Conservation (phyloP, 2,888 invertebrate genomes). For the Timema cristinae region DNA sequence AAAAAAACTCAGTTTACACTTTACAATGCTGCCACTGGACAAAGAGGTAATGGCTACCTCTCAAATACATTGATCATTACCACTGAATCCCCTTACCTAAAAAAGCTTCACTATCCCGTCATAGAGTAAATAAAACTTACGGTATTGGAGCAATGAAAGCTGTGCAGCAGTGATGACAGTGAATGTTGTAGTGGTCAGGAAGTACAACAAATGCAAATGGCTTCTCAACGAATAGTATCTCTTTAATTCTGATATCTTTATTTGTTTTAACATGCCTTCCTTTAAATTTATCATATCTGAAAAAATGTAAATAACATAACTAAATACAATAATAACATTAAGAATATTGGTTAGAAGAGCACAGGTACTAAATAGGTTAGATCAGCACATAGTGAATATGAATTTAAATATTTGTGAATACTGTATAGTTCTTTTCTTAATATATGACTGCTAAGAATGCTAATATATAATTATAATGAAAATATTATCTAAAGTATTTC, state of each 20-base stretch:
- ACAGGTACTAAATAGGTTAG: too few relatives aligned
- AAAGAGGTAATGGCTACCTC: too few relatives aligned
- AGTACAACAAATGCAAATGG: slow-evolving; percentile 74
- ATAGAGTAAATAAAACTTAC: slow-evolving; percentile 46
- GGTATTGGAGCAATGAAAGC: slow-evolving; percentile 58
- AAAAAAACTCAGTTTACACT: too few relatives aligned
- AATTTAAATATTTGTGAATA: neutral
- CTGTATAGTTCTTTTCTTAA: too few relatives aligned
- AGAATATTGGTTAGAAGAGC: neutral
- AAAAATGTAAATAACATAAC: slow-evolving; percentile 27
- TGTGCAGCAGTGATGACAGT: slow-evolving; percentile 73
- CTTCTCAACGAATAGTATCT: slow-evolving; percentile 73
- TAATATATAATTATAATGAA: too few relatives aligned
- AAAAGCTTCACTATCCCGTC: too few relatives aligned
- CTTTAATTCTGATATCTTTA: slow-evolving; percentile 57
- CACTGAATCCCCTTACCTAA: too few relatives aligned
- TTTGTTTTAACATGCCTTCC: slow-evolving; percentile 66
- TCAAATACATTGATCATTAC: too few relatives aligned
- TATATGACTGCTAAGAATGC: too few relatives aligned
- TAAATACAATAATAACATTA: neutral
- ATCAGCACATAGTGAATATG: neutral
- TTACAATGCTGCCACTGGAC: too few relatives aligned
- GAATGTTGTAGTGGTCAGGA: slow-evolving; percentile 48
- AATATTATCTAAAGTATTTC: too few relatives aligned
- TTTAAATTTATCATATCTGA: slow-evolving; percentile 51